Conservation (phyloP, 64 coral and sea anemone genomes). For the Pocillopora damicornis region DNA sequence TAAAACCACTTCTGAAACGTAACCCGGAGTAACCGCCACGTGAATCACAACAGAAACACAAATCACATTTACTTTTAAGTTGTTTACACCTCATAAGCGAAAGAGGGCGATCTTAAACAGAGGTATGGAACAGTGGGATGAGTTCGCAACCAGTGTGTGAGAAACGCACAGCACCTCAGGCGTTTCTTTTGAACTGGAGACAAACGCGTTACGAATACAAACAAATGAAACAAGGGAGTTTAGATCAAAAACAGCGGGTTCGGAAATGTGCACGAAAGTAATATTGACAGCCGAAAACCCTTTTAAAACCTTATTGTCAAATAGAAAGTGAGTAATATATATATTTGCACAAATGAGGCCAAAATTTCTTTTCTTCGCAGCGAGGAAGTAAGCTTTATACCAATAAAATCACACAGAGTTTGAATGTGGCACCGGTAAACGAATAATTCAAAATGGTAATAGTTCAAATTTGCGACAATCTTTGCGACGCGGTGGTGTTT, state of each 20-base stretch:
- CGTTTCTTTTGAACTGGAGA: no score
- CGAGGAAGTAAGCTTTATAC: not conserved
- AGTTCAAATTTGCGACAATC: not conserved
- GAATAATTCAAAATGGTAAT: not conserved
- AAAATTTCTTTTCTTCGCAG: not conserved
- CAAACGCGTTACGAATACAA: no score
- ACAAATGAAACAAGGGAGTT: not conserved
- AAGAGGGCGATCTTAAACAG: no score
- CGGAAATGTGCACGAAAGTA: not conserved
- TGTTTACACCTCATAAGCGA: no score
- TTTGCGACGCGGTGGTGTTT: not conserved
- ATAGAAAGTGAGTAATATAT: slow-evolving; percentile 9
- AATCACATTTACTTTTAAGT: no score
- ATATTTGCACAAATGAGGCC: not conserved
- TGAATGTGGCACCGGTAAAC: not conserved
- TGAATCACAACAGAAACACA: not conserved
- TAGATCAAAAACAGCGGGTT: not conserved
- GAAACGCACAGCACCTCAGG: no score
- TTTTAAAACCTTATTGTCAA: slow-evolving; percentile 40
- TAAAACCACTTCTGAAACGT: not conserved
- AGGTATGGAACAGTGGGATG: no score
- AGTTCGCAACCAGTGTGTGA: no score
- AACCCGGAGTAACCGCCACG: not conserved
- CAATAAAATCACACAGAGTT: not conserved
- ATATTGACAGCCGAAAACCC: slow-evolving; percentile 24